A percentile compares a stretch with the other conserved stretches of the same genome.
Evolutionary conservation across 2,888 invertebrate genomes (phyloP).

Genomic region (Allacma fusca): DNA sequence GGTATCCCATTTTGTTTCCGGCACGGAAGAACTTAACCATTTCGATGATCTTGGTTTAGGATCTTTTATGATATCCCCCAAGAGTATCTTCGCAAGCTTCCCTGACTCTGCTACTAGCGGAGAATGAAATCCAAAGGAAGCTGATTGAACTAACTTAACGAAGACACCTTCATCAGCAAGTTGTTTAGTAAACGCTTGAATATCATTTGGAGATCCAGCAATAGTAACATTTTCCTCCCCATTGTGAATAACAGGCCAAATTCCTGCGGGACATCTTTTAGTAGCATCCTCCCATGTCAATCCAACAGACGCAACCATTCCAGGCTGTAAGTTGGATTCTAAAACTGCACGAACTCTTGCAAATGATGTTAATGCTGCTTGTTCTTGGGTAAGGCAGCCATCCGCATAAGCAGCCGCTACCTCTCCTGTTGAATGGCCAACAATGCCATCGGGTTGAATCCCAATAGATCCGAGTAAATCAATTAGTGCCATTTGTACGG

Average conservation of each 20-base stretch:
- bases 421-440: constrained; percentile 95
- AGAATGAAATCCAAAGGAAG: constrained; percentile 84
- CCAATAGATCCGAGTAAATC: constrained; percentile 80
- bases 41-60: constrained; percentile 69
- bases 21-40: constrained; percentile 88
- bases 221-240: constrained; percentile 90
- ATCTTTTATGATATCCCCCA: constrained; percentile 61
- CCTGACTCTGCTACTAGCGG: constrained; percentile 64
- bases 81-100: constrained; percentile 47
- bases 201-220: constrained; percentile 80
- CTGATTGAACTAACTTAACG: constrained; percentile 83
- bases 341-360: constrained; percentile 69
- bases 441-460: constrained; percentile 88
- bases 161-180: constrained; percentile 79
- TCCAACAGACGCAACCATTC: constrained; percentile 67
- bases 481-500: constrained; percentile 83
- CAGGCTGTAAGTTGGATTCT: constrained; percentile 62
- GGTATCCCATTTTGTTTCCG: constrained; percentile 75
- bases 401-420: constrained; percentile 96
- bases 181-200: constrained; percentile 74
- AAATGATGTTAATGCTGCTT: constrained; percentile 75
- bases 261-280: constrained; percentile 76
- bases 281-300: constrained; percentile 71
- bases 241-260: constrained; percentile 93
- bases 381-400: constrained; percentile 91